A percentile compares a stretch with the other conserved stretches of the same genome.
Conservation (phyloP, 2,113 vertebrate species). For the Coreoperca whiteheadi region DNA sequence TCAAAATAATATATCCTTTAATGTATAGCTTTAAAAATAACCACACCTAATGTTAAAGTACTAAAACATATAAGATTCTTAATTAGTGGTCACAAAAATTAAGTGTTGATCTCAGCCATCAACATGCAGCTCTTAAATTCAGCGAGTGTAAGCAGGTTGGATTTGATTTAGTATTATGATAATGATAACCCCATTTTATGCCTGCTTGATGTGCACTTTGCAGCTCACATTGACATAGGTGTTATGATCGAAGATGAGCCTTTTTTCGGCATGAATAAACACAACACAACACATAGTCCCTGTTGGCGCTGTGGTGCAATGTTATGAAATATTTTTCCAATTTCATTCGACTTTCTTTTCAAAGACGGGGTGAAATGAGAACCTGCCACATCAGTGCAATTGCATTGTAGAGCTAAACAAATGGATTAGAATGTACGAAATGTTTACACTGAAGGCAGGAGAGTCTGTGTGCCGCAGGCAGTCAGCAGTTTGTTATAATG, state of each 20-base stretch:
- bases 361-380: slow-evolving; percentile 56
- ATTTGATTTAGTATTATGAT: slow-evolving; percentile 44
- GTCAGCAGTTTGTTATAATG: slow-evolving; percentile 81
- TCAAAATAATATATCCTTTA: background rate
- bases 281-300: slow-evolving; percentile 46
- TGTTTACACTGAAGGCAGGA: slow-evolving; percentile 68
- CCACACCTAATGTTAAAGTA: background rate
- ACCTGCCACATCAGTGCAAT: slow-evolving; percentile 64
- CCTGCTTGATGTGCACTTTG: slow-evolving; percentile 34
- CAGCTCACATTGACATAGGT: slow-evolving; percentile 44
- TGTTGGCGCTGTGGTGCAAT: slow-evolving; percentile 36
- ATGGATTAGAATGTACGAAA: slow-evolving; percentile 81
- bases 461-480: slow-evolving; percentile 71
- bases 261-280: slow-evolving; percentile 56
- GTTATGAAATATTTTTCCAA: slow-evolving; percentile 64
- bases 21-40: background rate
- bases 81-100: background rate
- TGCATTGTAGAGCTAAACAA: slow-evolving; percentile 75
- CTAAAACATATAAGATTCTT: slow-evolving; percentile 1
- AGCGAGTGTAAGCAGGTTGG: background rate
- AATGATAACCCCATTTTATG: slow-evolving; percentile 29
- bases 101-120: slow-evolving; percentile 7
- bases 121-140: slow-evolving; percentile 7
- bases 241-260: slow-evolving; percentile 42
- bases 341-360: slow-evolving; percentile 62